Percentiles rank a stretch among this genome's conserved stretches.
Conservation (phyloP, 2,797 vertebrate genomes). For the Huso huso region DNA sequence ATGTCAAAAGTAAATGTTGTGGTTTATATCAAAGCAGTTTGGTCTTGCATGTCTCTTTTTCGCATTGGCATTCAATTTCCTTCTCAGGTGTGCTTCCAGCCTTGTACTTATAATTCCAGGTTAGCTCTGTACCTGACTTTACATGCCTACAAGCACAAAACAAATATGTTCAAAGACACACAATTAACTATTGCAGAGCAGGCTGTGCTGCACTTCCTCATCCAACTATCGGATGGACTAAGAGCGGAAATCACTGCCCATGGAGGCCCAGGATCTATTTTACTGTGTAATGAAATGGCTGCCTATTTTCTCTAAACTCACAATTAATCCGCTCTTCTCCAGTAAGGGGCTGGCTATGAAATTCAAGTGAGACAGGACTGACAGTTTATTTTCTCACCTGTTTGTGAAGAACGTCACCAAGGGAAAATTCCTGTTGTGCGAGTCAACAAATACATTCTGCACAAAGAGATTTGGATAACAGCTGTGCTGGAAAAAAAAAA, state of each 20-base stretch:
- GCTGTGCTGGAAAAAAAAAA: slow-evolving; percentile 67
- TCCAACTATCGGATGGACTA: no score
- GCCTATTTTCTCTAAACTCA: no score
- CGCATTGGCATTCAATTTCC: slow-evolving; percentile 46
- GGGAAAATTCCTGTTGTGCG: slow-evolving; percentile 76
- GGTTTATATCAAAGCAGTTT: slow-evolving; percentile 16
- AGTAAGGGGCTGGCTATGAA: not conserved
- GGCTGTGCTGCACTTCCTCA: no score
- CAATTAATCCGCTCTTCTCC: no score
- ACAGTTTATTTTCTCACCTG: slow-evolving; percentile 59
- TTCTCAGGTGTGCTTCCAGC: slow-evolving; percentile 11
- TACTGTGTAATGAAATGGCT: no score
- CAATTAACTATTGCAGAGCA: no score
- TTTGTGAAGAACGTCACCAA: slow-evolving; percentile 84
- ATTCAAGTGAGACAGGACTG: not conserved
- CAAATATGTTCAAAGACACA: not conserved
- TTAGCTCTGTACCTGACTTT: slow-evolving; percentile 81
- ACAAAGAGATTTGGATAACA: slow-evolving; percentile 83
- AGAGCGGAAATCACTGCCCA: no score
- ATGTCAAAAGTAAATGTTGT: not conserved
- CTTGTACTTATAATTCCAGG: slow-evolving; percentile 70
- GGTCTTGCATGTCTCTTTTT: slow-evolving; percentile 33
- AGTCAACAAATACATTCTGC: slow-evolving; percentile 88
- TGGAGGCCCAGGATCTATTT: no score
- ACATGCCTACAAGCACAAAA: slow-evolving; percentile 60